Evolutionary conservation across 1,140 invertebrate genomes (phyloP).

Genomic region (Colletes latitarsis): DNA sequence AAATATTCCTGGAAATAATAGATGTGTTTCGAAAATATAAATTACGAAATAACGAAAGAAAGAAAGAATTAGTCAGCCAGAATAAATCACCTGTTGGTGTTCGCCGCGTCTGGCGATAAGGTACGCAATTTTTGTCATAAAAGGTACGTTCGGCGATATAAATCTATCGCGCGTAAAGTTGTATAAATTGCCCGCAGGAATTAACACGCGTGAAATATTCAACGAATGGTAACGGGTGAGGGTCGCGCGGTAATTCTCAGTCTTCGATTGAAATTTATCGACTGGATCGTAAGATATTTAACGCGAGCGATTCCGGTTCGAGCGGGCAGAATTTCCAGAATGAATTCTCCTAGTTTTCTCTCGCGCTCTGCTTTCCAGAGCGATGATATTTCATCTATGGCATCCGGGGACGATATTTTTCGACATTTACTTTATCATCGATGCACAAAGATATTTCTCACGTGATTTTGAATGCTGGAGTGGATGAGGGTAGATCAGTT

Average conservation of each 20-base stretch:
- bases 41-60: too few species aligned
- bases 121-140: too few species aligned
- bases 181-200: not conserved
- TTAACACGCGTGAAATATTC: not conserved
- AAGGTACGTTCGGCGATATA: too few species aligned
- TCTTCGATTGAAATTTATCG: constrained; percentile 30
- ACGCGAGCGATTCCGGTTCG: not conserved
- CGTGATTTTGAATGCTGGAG: constrained; percentile 54
- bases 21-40: too few species aligned
- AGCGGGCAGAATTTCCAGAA: not conserved
- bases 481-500: constrained; percentile 45
- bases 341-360: not conserved
- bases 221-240: not conserved
- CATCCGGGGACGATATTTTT: constrained; percentile 27
- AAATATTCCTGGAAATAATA: too few species aligned
- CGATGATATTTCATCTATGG: constrained; percentile 35
- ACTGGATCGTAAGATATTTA: constrained; percentile 22
- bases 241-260: not conserved
- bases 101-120: too few species aligned
- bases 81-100: too few species aligned
- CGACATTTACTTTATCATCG: constrained; percentile 51
- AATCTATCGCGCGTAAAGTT: too few species aligned
- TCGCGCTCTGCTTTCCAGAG: not conserved
- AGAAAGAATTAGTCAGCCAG: too few species aligned
- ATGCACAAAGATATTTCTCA: constrained; percentile 47